phyloP scores from a whole-genome alignment of 2,113 vertebrate genomes.

The Brienomyrus longianalis region DNA sequence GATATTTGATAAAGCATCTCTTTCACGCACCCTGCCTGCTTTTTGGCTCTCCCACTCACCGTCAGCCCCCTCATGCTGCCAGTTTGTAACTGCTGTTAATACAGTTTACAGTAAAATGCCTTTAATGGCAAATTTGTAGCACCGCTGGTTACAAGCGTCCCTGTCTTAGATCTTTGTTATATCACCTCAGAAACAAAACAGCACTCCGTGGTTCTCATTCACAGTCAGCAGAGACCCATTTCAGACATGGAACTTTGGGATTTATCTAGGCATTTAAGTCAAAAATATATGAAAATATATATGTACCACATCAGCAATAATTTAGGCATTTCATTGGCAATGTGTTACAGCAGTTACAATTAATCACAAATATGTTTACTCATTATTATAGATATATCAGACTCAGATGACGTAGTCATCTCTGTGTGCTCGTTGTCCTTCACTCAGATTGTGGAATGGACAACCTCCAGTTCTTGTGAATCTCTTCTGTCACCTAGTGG shows the following conservation, averaged over 20 bases:
- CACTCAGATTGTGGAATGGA: not conserved
- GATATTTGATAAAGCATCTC: not conserved
- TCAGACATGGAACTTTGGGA: not conserved
- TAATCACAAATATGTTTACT: not conserved
- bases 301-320: not conserved
- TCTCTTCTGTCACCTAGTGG: conserved; percentile 13
- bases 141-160: not conserved
- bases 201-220: not conserved
- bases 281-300: not conserved
- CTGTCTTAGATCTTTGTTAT: not conserved
- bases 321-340: not conserved
- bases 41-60: not conserved
- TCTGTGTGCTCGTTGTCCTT: not conserved
- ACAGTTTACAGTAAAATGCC: not conserved
- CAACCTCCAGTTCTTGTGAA: not conserved
- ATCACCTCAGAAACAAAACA: not conserved
- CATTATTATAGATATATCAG: not conserved
- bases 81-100: not conserved
- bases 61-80: not conserved
- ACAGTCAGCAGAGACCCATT: not conserved
- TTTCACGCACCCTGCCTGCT: not conserved
- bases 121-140: not conserved
- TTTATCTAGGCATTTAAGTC: not conserved
- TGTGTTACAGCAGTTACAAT: not conserved
- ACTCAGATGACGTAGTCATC: not conserved